phyloP scores from a whole-genome alignment of 1,140 invertebrate genomes.

The Trichogramma pretiosum region DNA sequence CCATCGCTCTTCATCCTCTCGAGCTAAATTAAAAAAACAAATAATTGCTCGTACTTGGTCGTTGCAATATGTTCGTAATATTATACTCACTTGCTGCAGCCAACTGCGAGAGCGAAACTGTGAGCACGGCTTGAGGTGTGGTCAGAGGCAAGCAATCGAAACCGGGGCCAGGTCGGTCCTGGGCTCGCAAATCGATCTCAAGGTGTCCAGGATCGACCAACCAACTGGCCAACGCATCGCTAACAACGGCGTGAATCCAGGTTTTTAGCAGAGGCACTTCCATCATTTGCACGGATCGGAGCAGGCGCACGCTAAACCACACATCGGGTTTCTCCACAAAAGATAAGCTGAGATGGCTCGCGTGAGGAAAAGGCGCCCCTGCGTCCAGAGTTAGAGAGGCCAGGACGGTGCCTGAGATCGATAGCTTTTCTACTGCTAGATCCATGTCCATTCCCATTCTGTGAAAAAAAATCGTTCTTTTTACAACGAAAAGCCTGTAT shows the following conservation, averaged over 20 bases:
- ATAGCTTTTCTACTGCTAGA: slow-evolving; percentile 46
- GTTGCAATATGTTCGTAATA: not conserved
- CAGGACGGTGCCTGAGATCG: slow-evolving; percentile 43
- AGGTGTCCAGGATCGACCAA: slow-evolving; percentile 50
- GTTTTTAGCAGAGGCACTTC: slow-evolving; percentile 51
- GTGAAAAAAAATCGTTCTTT: slow-evolving; percentile 5
- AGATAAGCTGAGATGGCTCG: slow-evolving; percentile 43
- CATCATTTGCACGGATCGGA: slow-evolving; percentile 48
- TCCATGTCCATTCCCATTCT: slow-evolving; percentile 45
- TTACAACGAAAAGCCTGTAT: no score
- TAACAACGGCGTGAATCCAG: slow-evolving; percentile 50
- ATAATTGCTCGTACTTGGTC: no score
- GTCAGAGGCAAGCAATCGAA: slow-evolving; percentile 25
- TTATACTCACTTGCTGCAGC: slow-evolving; percentile 18
- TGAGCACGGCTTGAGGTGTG: slow-evolving; percentile 46
- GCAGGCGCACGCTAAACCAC: slow-evolving; percentile 48
- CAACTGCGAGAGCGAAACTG: slow-evolving; percentile 34
- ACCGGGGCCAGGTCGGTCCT: slow-evolving; percentile 39
- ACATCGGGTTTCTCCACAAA: slow-evolving; percentile 51
- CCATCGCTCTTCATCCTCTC: slow-evolving; percentile 38
- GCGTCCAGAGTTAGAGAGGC: slow-evolving; percentile 44
- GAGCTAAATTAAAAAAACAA: slow-evolving; percentile 21
- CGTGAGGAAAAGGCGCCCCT: slow-evolving; percentile 49
- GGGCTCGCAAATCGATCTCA: slow-evolving; percentile 42
- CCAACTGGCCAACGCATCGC: slow-evolving; percentile 48